phyloP scores from a whole-genome alignment of 2,888 invertebrate genomes.

The Ennomos erosarius region DNA sequence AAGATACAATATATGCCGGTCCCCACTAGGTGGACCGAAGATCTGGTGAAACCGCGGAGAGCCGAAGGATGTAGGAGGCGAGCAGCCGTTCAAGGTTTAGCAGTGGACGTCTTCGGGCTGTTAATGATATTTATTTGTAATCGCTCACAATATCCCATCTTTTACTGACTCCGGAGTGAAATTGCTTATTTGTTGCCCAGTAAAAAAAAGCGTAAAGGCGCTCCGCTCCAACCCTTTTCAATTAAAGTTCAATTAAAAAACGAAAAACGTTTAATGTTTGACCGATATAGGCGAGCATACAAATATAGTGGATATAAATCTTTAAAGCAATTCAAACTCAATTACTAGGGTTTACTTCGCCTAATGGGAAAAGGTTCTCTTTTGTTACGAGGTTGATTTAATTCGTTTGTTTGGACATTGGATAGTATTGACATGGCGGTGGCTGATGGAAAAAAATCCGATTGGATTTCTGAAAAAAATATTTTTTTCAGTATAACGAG shows the following conservation, averaged over 20 bases:
- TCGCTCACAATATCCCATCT: too few species aligned
- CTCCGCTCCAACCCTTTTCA: constrained; percentile 44
- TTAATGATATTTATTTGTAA: too few species aligned
- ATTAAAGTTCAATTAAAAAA: constrained; percentile 66
- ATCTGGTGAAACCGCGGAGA: too few species aligned
- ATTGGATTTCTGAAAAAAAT: constrained; percentile 28
- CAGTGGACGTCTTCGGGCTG: too few species aligned
- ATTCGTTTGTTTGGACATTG: constrained; percentile 68
- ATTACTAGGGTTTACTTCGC: constrained; percentile 77
- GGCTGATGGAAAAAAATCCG: constrained; percentile 41
- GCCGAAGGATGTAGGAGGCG: too few species aligned
- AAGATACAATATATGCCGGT: too few species aligned
- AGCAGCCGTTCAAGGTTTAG: too few species aligned
- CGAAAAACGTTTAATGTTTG: constrained; percentile 60
- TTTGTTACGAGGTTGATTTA: constrained; percentile 71
- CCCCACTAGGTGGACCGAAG: too few species aligned
- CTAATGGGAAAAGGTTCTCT: constrained; percentile 74
- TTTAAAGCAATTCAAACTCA: constrained; percentile 81
- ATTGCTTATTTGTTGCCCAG: constrained; percentile 21
- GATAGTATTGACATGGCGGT: constrained; percentile 59
- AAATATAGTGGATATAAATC: constrained; percentile 73
- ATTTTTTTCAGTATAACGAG: constrained; percentile 4
- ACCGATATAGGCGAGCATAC: constrained; percentile 54
- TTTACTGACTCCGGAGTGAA: constrained; percentile 2
- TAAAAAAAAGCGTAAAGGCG: constrained; percentile 40